Evolutionary conservation across 2,113 vertebrate species (phyloP).

Genomic region (Formicarius rufipectus): DNA sequence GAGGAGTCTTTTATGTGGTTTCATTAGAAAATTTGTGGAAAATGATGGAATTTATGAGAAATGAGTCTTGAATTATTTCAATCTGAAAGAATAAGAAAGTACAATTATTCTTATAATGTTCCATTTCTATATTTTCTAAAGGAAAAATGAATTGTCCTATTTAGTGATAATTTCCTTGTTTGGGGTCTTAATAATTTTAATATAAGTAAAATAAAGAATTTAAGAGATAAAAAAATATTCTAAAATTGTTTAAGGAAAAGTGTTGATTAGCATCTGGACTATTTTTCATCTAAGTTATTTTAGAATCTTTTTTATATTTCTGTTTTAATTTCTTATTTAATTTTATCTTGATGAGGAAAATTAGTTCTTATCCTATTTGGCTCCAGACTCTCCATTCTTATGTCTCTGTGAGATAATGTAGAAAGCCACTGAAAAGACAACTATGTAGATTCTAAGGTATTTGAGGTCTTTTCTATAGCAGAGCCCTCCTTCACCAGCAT

Average conservation of each 20-base stretch:
- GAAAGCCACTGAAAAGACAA: neutral
- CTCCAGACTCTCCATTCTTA: neutral
- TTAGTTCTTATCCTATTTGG: neutral
- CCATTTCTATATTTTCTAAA: neutral
- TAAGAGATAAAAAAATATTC: neutral
- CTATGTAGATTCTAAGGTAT: neutral
- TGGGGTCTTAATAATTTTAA: neutral
- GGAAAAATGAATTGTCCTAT: neutral
- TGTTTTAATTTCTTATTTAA: neutral
- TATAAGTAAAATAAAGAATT: neutral
- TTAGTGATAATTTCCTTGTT: neutral
- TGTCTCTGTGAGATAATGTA: neutral
- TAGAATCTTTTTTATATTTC: neutral
- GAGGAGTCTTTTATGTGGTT: neutral
- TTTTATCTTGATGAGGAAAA: neutral
- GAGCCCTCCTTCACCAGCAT: fast-evolving
- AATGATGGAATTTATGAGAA: neutral
- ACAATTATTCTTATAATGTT: neutral
- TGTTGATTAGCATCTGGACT: neutral
- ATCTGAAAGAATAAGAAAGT: neutral
- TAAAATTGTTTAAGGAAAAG: neutral
- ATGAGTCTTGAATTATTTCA: neutral
- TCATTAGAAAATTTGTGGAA: neutral
- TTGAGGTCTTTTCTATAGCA: neutral
- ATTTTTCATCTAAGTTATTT: neutral